Conservation (phyloP, 2,888 invertebrate genomes). For the Galerucella nymphaeae region DNA sequence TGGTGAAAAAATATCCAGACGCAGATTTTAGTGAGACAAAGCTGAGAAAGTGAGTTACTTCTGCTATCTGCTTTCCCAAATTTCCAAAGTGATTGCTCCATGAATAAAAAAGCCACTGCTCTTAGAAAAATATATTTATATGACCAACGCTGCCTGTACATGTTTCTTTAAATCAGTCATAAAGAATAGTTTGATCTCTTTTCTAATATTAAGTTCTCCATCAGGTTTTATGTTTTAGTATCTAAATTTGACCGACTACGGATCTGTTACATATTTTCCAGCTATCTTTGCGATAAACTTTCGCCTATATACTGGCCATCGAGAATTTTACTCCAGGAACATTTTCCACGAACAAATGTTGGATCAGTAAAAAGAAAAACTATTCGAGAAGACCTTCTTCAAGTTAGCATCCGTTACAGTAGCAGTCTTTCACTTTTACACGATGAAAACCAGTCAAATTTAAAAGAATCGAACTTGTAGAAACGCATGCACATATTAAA, state of each 20-base stretch:
- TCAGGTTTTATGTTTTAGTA: too few relatives aligned
- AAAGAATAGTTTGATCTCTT: too few relatives aligned
- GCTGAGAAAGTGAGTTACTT: conserved; percentile 46
- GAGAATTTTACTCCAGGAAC: conserved; percentile 53
- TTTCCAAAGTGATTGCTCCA: too few relatives aligned
- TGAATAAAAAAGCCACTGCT: neutral
- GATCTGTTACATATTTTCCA: neutral
- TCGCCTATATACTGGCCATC: conserved; percentile 49
- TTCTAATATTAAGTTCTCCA: too few relatives aligned
- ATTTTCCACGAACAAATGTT: conserved; percentile 55
- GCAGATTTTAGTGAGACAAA: conserved; percentile 45
- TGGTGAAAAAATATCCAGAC: conserved; percentile 50
- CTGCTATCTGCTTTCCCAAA: too few relatives aligned
- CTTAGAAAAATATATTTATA: neutral
- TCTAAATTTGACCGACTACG: too few relatives aligned
- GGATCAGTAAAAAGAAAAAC: conserved; percentile 54
- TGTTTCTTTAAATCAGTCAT: too few relatives aligned
- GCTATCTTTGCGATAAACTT: conserved; percentile 16
- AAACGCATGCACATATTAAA: neutral
- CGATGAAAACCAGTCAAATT: too few relatives aligned
- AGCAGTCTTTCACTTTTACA: neutral
- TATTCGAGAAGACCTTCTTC: conserved; percentile 45
- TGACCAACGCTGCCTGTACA: too few relatives aligned
- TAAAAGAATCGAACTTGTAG: neutral
- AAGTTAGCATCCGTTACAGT: conserved; percentile 9